A percentile compares a stretch with the other conserved stretches of the same genome.
Conservation (phyloP, 2,113 vertebrate species). For the Callorhinus ursinus region DNA sequence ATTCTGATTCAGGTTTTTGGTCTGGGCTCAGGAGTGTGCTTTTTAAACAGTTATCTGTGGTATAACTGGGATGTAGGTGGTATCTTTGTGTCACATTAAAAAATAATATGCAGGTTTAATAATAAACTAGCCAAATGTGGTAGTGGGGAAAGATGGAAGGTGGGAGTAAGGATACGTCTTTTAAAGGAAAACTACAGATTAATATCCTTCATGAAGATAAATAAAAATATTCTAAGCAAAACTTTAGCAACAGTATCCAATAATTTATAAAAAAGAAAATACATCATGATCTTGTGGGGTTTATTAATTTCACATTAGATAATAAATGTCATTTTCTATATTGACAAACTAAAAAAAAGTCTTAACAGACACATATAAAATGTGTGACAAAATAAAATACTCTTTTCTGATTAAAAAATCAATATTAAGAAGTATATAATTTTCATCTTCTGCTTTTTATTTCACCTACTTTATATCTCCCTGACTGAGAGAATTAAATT, state of each 20-base stretch:
- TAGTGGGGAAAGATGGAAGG: neutral
- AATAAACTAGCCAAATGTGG: neutral
- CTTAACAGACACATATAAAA: neutral
- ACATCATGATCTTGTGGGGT: neutral
- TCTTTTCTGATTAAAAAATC: neutral
- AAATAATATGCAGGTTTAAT: neutral
- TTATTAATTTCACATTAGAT: neutral
- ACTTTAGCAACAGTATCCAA: neutral
- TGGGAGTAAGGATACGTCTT: neutral
- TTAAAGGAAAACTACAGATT: neutral
- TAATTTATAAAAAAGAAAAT: neutral
- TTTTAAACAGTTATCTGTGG: neutral
- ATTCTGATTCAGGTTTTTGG: neutral
- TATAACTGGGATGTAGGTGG: neutral
- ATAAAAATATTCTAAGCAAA: neutral
- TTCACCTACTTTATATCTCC: neutral
- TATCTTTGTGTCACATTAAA: neutral
- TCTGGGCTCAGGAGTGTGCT: neutral
- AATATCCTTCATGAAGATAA: neutral
- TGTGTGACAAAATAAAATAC: neutral
- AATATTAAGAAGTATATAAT: neutral
- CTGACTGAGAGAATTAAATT: neutral
- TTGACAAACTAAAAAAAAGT: neutral
- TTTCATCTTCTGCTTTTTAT: neutral
- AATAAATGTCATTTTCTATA: neutral